A percentile compares a stretch with the other conserved stretches of the same genome.
These are phyloP conservation scores for Sarcophaga bullata DNA, from an alignment of 1,140 invertebrate genomes.

Conservation along the genomic window DNA sequence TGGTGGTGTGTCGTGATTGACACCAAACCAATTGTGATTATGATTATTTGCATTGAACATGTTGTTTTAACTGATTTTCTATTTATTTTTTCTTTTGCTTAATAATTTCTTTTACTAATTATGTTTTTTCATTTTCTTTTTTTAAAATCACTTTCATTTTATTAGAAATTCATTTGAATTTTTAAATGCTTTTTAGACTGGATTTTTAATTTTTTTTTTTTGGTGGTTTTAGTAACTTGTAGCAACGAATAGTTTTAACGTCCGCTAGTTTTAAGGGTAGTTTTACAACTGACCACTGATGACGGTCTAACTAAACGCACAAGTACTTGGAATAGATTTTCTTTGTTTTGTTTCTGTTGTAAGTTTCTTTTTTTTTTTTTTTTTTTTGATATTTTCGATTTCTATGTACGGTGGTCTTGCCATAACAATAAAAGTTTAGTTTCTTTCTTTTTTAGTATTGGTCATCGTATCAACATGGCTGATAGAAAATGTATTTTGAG, in stretches of 20 bases:
- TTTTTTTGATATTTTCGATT: neutral
- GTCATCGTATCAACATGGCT: neutral
- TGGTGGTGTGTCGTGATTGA: slow-evolving; percentile 48
- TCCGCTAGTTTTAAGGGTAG: slow-evolving; percentile 54
- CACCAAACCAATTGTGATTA: slow-evolving; percentile 60
- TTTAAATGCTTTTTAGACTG: neutral
- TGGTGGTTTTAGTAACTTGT: slow-evolving; percentile 16
- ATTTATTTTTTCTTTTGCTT: too few species aligned
- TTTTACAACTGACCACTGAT: slow-evolving; percentile 50
- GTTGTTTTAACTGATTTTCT: slow-evolving; percentile 1
- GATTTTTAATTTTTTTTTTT: neutral
- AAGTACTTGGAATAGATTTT: slow-evolving; percentile 45
- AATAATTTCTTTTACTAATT: neutral
- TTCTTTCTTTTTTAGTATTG: slow-evolving; percentile 17
- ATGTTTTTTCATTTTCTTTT: slow-evolving; percentile 2
- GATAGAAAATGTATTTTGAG: too few species aligned
- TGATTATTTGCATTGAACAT: slow-evolving; percentile 60
- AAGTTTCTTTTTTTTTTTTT: slow-evolving; percentile 2
- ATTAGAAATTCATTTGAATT: neutral
- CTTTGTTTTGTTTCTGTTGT: slow-evolving; percentile 48
- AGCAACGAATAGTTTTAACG: slow-evolving; percentile 12
- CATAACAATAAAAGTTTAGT: slow-evolving; percentile 40
- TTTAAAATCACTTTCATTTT: neutral
- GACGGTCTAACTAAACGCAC: slow-evolving; percentile 21
- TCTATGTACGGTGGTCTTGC: slow-evolving; percentile 10